A percentile compares a stretch with the other conserved stretches of the same genome.
Conservation (phyloP, 2,797 vertebrate genomes). For the Notamacropus eugenii region DNA sequence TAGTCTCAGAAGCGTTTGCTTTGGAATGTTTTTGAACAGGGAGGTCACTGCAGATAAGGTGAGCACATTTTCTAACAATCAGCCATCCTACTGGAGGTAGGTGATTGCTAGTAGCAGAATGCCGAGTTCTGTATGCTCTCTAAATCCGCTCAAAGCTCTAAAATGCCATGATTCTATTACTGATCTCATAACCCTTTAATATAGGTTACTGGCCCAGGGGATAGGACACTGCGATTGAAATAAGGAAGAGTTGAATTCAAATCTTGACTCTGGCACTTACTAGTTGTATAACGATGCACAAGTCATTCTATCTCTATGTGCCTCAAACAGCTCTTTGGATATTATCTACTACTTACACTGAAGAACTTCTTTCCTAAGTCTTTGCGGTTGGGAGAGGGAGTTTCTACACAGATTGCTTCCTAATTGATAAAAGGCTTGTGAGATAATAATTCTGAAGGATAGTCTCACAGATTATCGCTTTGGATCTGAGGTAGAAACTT, state of each 20-base stretch:
- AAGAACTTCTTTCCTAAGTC: neutral
- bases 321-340: neutral
- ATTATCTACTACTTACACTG: neutral
- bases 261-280: neutral
- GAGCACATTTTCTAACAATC: neutral
- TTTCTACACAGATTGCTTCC: neutral
- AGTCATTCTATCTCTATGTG: neutral
- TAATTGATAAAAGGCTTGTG: neutral
- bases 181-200: neutral
- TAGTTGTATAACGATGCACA: neutral
- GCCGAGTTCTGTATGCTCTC: neutral
- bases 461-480: neutral
- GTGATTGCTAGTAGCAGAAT: no score
- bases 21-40: slow-evolving; percentile 31
- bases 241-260: neutral
- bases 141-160: neutral
- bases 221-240: neutral
- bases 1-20: slow-evolving; percentile 59
- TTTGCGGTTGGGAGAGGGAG: neutral
- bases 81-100: neutral
- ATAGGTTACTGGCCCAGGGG: neutral
- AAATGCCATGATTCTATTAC: neutral
- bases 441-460: neutral
- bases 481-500: neutral
- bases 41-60: slow-evolving; percentile 45